Evolutionary conservation across 2,113 vertebrate species (phyloP).

Genomic region (Caranx melampygus): DNA sequence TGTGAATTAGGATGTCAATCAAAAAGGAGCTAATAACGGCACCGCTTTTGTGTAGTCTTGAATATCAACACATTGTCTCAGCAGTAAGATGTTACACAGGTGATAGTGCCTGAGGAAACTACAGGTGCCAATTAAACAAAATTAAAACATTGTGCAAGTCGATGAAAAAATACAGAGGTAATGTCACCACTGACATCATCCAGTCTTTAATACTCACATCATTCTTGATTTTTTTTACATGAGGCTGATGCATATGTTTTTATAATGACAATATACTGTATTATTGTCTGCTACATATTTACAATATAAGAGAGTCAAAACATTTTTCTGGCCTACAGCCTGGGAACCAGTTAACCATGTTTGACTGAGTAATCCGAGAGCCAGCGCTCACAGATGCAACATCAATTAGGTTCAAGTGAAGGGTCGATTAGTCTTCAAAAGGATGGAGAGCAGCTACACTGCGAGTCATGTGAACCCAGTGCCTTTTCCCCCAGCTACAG

Average conservation of each 20-base stretch:
- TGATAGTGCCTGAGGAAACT: neutral
- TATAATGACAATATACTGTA: neutral
- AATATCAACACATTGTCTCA: conserved; percentile 15
- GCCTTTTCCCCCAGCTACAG: conserved; percentile 34
- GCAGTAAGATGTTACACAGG: neutral
- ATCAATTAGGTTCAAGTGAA: conserved; percentile 67
- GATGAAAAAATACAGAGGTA: neutral
- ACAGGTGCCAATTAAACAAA: neutral
- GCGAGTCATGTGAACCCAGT: conserved; percentile 37
- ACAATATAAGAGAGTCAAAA: conserved; percentile 10
- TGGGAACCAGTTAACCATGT: conserved; percentile 61
- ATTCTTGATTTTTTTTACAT: neutral
- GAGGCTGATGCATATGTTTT: neutral
- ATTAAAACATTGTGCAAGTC: neutral
- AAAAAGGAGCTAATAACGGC: conserved; percentile 3
- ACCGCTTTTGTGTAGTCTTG: conserved; percentile 14
- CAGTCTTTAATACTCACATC: neutral
- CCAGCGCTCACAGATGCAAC: conserved; percentile 48
- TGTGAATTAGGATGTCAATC: conserved; percentile 68
- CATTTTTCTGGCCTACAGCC: conserved; percentile 45
- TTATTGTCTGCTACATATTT: neutral
- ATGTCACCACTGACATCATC: neutral
- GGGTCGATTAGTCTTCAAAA: conserved; percentile 66
- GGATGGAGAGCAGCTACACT: conserved; percentile 38
- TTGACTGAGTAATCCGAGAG: conserved; percentile 61